Base-by-base conservation (phyloP, 2,797 vertebrate species). In the Hyperoplus lanceolatus region DNA sequence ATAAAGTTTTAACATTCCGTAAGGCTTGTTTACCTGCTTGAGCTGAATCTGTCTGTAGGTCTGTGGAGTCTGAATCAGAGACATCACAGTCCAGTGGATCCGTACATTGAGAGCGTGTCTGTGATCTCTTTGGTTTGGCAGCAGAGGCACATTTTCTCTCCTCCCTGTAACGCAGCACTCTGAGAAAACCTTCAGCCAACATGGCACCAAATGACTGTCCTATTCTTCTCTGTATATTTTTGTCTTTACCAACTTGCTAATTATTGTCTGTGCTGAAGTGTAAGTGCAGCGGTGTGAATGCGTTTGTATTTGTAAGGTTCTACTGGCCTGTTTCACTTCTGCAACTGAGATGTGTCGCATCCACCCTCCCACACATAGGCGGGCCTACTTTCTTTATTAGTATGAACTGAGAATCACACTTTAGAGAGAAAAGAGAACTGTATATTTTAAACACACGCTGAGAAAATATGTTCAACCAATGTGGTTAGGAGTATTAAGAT, bases 151-250 rank as follows among this genome's bases (percentile, higher is more conserved):
- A 56, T 56, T 61, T 85, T 39, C 64, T 85, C 66, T 90, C 83
- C 80, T 92, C 91, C 60, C 77, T 86, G 87, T 92, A 94, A 10
- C 3, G 58, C 75, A 92, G 55, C 8, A 88, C 9, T 46, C 78
- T 73, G 54, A 94, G 87, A 71, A 93, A 94, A 42, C 85, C 88
- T 84, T 94, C 94, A 0, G 66, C 90, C 71, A 94, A 64, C 94
- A 94, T 94, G 70, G 43, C 58, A 6, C n/a, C 42, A 42, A 3
- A n/a, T 3, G 38, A 56, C 46, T 5, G 21, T 60, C 16, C 9
- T 70, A 29, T 21, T 77, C n/a, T 61, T 51, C 43, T n/a, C 2
- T 41, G 43, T 50, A 15, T 54, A 41, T 43, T 43, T n/a, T 39
- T 46, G 36, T n/a, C 62, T n/a, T 18, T 1, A 1, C 13, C 38